Base-by-base conservation (phyloP, 2,888 invertebrate genomes). In the Neocrepidodera transversa region DNA sequence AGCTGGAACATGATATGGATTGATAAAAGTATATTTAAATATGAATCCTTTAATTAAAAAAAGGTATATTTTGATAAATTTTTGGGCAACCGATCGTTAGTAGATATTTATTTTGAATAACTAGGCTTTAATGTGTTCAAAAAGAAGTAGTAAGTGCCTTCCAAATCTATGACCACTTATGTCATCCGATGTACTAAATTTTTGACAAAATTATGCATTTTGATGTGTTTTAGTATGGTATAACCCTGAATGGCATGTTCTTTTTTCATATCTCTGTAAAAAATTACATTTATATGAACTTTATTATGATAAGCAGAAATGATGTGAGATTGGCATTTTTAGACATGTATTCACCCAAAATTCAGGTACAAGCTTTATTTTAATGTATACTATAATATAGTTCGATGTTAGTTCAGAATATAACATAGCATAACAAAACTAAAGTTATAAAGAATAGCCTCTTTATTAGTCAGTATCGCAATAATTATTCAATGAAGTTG, bases 111-210 rank as follows among this genome's bases (percentile, higher is more conserved):
- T 63, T 59, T 69, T 75, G 67, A 49, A 83, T 82, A 84, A 85
- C 83, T 86, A 86, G 86, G 86, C 86, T 86, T n/a, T 79, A 84
- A 86, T 88, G 87, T 88, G 87, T 88, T 88, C 87, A 87, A 86
- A 87, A 85, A 82, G 80, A 82, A 85, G 88, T 88, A 88, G 88
- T 86, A 89, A 89, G 89, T 89, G 89, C 89, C 89, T 89, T 89
- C 87, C 87, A 88, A 84, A 84, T 70, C 83, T 85, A 84, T 85
- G 86, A 85, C 83, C 85, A 85, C 78, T 79, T 78, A 77, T 77
- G 78, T 79, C 78, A 79, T 78, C 75, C 74, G 73, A 75, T 71
- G 74, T 74, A 74, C 73, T 73, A 77, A 77, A 76, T 74, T 77
- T 73, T 76, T 71, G 68, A 73, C 76, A 76, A 78, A 78, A 78